These are phyloP conservation scores for Palythoa caribaeorum DNA, from an alignment of 92 coral and sea anemone species.

Conservation along the genomic window DNA sequence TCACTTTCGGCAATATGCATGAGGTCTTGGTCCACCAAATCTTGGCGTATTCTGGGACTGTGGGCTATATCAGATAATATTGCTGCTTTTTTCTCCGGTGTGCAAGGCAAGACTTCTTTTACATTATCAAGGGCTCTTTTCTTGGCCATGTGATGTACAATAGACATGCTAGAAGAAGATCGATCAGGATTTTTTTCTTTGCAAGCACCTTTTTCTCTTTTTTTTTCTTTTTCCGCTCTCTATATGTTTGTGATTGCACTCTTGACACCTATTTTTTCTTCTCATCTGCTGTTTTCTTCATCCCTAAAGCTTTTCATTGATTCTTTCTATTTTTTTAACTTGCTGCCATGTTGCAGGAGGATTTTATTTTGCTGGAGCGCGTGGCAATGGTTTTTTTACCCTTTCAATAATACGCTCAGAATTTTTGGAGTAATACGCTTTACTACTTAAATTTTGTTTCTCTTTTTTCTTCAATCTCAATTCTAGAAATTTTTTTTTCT, in stretches of 20 bases:
- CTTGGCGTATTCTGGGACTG: not conserved
- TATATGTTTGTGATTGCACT: too few species aligned
- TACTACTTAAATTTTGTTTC: not conserved
- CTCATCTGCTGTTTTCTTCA: not conserved
- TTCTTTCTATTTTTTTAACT: slow-evolving; percentile 7
- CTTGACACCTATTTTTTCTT: too few species aligned
- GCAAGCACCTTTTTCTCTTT: too few species aligned
- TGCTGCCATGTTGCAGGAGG: slow-evolving; percentile 15
- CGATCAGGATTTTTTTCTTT: too few species aligned
- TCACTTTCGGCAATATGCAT: not conserved
- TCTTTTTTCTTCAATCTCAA: slow-evolving; percentile 19
- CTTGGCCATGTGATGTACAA: too few species aligned
- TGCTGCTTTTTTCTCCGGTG: slow-evolving; percentile 4
- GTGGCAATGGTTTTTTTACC: not conserved
- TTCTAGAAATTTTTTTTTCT: slow-evolving; percentile 26
- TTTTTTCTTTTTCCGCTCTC: too few species aligned
- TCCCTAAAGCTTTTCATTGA: not conserved
- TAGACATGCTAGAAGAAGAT: too few species aligned
- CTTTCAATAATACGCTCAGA: not conserved
- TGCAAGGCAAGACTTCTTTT: slow-evolving; percentile 20
- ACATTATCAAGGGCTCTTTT: not conserved
- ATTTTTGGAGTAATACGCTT: slow-evolving; percentile 7
- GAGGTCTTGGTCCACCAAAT: not conserved
- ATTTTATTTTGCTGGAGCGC: not conserved
- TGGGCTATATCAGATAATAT: not conserved